Evolutionary conservation across 2,113 vertebrate species (phyloP).

Genomic region (Zosterops pallidus): DNA sequence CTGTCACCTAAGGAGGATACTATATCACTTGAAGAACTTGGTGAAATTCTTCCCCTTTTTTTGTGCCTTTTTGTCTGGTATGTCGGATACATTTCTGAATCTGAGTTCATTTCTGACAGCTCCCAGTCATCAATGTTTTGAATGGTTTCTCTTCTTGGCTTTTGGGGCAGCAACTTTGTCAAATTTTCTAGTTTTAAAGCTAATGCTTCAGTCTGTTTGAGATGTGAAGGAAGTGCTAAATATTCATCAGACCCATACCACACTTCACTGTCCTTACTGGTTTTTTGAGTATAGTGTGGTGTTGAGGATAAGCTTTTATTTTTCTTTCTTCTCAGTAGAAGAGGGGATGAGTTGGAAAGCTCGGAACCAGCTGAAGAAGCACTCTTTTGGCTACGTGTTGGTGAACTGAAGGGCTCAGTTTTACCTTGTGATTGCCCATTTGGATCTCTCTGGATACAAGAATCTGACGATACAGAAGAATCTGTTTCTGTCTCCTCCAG

Average conservation of each 20-base stretch:
- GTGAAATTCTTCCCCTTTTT: slow-evolving; percentile 77
- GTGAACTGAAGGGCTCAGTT: slow-evolving; percentile 51
- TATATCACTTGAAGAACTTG: slow-evolving; percentile 89
- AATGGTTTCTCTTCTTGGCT: slow-evolving; percentile 77
- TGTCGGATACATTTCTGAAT: slow-evolving; percentile 81
- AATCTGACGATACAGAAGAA: slow-evolving; percentile 61
- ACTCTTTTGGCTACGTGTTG: slow-evolving; percentile 22
- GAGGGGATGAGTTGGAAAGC: slow-evolving; percentile 30
- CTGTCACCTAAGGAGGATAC: slow-evolving; percentile 88
- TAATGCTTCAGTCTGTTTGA: slow-evolving; percentile 90
- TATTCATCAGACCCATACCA: slow-evolving; percentile 98
- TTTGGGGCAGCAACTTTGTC: slow-evolving; percentile 85
- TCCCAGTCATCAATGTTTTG: slow-evolving; percentile 97
- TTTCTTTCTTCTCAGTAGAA: slow-evolving; percentile 44
- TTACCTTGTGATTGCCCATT: slow-evolving; percentile 22
- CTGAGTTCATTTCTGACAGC: slow-evolving; percentile 88
- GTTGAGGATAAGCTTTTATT: slow-evolving; percentile 51
- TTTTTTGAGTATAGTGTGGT: slow-evolving; percentile 22
- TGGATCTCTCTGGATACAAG: background rate
- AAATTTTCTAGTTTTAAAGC: slow-evolving; percentile 90
- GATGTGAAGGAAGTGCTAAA: slow-evolving; percentile 91
- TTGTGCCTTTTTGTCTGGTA: slow-evolving; percentile 75
- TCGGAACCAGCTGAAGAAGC: slow-evolving; percentile 66
- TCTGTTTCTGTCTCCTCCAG: slow-evolving; percentile 56
- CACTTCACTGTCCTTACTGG: slow-evolving; percentile 54